phyloP scores from a whole-genome alignment of 2,888 invertebrate genomes.

The Myathropa florea region DNA sequence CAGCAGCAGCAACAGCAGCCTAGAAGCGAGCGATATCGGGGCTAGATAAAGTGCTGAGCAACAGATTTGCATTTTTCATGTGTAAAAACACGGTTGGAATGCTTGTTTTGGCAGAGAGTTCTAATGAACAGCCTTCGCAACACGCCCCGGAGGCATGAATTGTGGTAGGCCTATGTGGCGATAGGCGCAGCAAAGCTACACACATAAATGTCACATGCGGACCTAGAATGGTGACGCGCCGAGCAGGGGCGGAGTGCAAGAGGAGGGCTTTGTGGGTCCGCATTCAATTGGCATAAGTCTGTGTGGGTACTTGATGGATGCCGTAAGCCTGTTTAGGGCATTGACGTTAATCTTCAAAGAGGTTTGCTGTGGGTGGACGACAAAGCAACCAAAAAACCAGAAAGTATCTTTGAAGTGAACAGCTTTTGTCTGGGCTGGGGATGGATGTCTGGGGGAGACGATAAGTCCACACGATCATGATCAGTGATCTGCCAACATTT shows the following conservation, averaged over 20 bases:
- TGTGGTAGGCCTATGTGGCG: neutral
- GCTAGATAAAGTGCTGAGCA: conserved; percentile 62
- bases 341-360: neutral
- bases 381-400: neutral
- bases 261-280: neutral
- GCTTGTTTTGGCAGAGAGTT: conserved; percentile 54
- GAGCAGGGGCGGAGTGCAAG: neutral
- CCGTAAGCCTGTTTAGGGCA: neutral
- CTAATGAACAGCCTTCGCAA: conserved; percentile 62
- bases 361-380: neutral
- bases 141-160: conserved; percentile 54
- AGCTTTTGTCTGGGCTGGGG: neutral
- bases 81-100: conserved; percentile 53
- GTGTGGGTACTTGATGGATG: neutral
- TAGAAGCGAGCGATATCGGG: conserved; percentile 43
- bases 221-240: neutral
- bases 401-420: neutral
- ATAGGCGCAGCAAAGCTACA: neutral
- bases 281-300: neutral
- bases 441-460: no score
- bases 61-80: conserved; percentile 65
- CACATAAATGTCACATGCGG: neutral
- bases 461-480: no score
- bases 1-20: neutral
- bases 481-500: no score